Base-by-base conservation (phyloP, 2,113 vertebrate genomes). In the Onychostruthus taczanowskii region DNA sequence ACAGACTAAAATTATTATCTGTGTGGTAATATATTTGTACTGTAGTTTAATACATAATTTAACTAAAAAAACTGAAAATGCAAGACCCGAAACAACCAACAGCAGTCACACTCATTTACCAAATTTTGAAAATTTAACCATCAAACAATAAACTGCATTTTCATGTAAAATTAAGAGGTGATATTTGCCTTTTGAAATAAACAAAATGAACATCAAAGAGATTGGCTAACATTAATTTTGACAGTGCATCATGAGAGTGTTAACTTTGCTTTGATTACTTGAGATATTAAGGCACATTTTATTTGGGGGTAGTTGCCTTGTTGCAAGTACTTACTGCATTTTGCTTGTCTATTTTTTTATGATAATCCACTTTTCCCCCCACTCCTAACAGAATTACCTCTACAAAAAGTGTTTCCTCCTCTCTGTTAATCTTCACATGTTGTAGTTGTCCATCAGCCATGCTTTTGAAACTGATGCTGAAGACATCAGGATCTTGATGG, bases 361-460 rank as follows among this genome's bases (percentile, higher is more conserved):
- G 9, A 49, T 26, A 69, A 41, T 11, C 6, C 10, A 16, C 2
- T n/a, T 46, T 23, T 10, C 2, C 3, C 3, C 4, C 16, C 33
- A 62, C 3, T 9, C 20, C 7, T 13, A 70, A 43, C 11, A 24
- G 3, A 23, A 20, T 97, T 98, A 99, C 98, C 98, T 98, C 98
- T 43, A 98, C 94, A 90, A 96, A 97, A 53, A 98, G 92, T 18
- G 78, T 75, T 43, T 97, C 97, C 55, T 97, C 97, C 39, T 98
- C 97, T 95, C 98, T 98, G n/a, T 97, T 96, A 69, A 99, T 98
- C 81, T 96, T 95, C 70, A 99, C 31, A 0, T 90, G 97, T 46
- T 98, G 98, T 43, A 98, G 97, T 2, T 98, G 97, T 72, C 98
- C 98, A 73, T 99, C 97, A 24, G 98, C 98, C 97, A 98, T 89